phyloP scores from a whole-genome alignment of 1,140 invertebrate genomes.

The Ganaspis sp. region DNA sequence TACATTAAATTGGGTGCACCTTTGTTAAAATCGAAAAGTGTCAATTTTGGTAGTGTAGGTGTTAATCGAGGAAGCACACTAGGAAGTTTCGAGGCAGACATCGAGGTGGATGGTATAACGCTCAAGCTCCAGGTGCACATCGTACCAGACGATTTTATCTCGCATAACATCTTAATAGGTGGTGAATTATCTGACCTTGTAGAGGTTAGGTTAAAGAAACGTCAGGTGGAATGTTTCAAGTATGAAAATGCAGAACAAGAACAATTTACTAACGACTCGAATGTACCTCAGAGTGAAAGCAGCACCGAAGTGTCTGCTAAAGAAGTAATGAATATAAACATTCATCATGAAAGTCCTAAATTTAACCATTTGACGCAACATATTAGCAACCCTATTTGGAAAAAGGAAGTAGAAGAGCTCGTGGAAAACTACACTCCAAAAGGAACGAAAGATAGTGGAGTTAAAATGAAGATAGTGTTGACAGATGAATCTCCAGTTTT shows the following conservation, averaged over 20 bases:
- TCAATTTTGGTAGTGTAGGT: not conserved
- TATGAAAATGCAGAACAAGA: not conserved
- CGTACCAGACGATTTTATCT: not conserved
- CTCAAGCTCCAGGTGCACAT: not conserved
- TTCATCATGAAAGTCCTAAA: not conserved
- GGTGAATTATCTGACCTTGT: not conserved
- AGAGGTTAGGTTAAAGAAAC: not conserved
- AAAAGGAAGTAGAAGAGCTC: too few relatives aligned
- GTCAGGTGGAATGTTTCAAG: not conserved
- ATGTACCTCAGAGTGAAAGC: not conserved
- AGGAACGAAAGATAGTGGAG: too few relatives aligned
- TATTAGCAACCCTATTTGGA: too few relatives aligned
- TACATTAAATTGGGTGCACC: conserved; percentile 31
- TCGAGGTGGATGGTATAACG: not conserved
- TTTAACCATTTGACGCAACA: too few relatives aligned
- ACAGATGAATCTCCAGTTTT: too few relatives aligned
- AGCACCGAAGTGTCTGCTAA: not conserved
- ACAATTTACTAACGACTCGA: too few relatives aligned
- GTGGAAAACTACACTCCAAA: too few relatives aligned
- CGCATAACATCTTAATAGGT: not conserved
- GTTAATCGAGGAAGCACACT: not conserved
- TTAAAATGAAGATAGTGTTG: too few relatives aligned
- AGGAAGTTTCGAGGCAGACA: not conserved
- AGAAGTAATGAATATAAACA: not conserved
- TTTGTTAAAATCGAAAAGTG: not conserved